Evolutionary conservation across 2,797 vertebrate species (phyloP), one percentile per base, ranked within the genome.

Genomic region (Oceanodroma leucorhoa): DNA sequence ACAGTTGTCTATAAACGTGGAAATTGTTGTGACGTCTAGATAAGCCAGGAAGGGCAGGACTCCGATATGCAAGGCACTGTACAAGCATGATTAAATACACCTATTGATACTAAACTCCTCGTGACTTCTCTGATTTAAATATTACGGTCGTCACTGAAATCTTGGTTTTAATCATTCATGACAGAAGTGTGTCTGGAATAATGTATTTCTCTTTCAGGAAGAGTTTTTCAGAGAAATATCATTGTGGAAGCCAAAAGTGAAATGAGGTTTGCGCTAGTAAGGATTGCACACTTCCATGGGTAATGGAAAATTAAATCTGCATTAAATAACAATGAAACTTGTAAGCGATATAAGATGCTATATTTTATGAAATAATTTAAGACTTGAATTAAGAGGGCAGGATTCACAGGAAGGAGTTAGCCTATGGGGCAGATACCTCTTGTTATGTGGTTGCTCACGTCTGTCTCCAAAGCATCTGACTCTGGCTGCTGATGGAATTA

Each of bases 101-200:
- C 3, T 67, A 2, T 72, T 1, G 1, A 14, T 75, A 61, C 21
- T 69, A 36, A 87, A 75, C 50, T 91, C 17, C 51, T 26, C 1
- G 9, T 87, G 62, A 15, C 27, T 89, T 80, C 24, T 77, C 48
- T 41, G 30, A 66, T 91, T 87, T 91, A 66, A 60, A 67, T n/a
- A 19, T 24, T 72, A 3, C 7, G 5, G 17, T 46, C 0, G 0
- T 48, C 23, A 12, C 26, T 69, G 55, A 65, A 51, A 38, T 86
- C 16, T 55, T 76, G 22, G 1, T 3, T 91, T 86, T 90, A 40
- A 58, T 86, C n/a, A 54, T 79, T 87, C 6, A 9, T 14, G 9
- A 41, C 18, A 8, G n/a, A 81, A 73, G 19, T 29, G 17, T 27
- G 8, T 77, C 45, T 87, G 27, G 30, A 85, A 64, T 82, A 73